Evolutionary conservation across 2,797 vertebrate species (phyloP).

Genomic region (Enteromius unitaeniatus): DNA sequence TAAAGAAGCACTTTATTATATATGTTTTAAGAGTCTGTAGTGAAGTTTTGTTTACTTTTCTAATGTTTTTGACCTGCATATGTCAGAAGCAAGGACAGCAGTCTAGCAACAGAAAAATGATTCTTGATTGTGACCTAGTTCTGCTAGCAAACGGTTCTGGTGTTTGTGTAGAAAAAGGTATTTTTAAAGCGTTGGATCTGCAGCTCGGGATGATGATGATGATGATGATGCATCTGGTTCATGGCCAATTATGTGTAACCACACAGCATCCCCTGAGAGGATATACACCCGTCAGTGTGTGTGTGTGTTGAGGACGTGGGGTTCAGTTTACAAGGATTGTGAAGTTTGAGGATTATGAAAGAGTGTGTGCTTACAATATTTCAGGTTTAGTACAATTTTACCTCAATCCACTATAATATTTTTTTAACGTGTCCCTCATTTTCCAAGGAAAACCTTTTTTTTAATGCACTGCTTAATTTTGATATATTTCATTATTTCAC

Average conservation of each 20-base stretch:
- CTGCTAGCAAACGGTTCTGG: constrained; percentile 20
- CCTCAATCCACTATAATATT: background rate
- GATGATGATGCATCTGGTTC: constrained; percentile 42
- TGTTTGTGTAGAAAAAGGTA: constrained; percentile 8
- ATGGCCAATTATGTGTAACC: constrained; percentile 36
- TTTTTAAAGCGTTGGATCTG: constrained; percentile 35
- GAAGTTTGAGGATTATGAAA: background rate
- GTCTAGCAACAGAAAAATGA: background rate
- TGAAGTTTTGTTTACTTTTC: constrained; percentile 15
- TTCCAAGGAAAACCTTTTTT: background rate
- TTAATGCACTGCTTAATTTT: background rate
- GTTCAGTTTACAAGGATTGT: background rate
- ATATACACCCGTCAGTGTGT: background rate
- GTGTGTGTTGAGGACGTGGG: background rate
- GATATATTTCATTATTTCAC: background rate
- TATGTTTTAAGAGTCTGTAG: background rate
- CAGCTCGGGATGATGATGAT: constrained; percentile 11
- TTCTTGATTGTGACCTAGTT: constrained; percentile 26
- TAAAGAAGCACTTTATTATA: background rate
- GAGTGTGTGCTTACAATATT: background rate
- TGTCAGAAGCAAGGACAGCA: constrained; percentile 33
- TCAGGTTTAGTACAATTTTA: background rate
- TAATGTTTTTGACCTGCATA: background rate
- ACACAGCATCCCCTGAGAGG: background rate
- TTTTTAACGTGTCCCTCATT: background rate